Evolutionary conservation across 2,113 vertebrate genomes (phyloP).

Genomic region (Panurus biarmicus): DNA sequence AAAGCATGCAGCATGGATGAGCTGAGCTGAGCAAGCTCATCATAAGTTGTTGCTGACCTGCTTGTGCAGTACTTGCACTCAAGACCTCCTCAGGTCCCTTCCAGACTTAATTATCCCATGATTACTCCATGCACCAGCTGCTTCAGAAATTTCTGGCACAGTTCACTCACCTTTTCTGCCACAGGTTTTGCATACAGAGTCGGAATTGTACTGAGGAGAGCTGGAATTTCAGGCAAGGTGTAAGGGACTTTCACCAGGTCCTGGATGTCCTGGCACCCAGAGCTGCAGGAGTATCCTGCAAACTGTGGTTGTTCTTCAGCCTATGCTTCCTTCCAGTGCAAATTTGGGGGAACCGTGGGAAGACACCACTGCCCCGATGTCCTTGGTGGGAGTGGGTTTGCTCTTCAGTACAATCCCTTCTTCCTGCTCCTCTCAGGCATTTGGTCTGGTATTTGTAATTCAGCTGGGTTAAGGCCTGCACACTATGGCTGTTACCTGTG

Average conservation of each 20-base stretch:
- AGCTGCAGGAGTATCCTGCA: not conserved
- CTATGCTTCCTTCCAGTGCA: not conserved
- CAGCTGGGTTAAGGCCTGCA: not conserved
- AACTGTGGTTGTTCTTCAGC: not conserved
- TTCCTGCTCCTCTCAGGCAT: not conserved
- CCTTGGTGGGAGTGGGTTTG: not conserved
- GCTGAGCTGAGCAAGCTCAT: not conserved
- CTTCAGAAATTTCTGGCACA: not conserved
- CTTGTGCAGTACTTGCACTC: not conserved
- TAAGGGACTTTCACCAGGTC: not conserved
- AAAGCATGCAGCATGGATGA: not conserved
- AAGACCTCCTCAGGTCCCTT: not conserved
- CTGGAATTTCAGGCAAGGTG: not conserved
- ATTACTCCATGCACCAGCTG: not conserved
- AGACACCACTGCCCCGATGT: not conserved
- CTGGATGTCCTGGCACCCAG: not conserved
- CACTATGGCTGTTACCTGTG: not conserved
- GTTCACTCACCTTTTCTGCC: not conserved
- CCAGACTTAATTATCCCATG: not conserved
- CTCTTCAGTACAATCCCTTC: not conserved
- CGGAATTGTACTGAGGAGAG: not conserved
- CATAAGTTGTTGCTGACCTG: not conserved
- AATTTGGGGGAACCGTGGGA: not conserved
- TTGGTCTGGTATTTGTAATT: not conserved
- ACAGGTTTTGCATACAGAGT: not conserved